Base-by-base conservation (phyloP, 2,797 vertebrate species). In the Alosa sapidissima region DNA sequence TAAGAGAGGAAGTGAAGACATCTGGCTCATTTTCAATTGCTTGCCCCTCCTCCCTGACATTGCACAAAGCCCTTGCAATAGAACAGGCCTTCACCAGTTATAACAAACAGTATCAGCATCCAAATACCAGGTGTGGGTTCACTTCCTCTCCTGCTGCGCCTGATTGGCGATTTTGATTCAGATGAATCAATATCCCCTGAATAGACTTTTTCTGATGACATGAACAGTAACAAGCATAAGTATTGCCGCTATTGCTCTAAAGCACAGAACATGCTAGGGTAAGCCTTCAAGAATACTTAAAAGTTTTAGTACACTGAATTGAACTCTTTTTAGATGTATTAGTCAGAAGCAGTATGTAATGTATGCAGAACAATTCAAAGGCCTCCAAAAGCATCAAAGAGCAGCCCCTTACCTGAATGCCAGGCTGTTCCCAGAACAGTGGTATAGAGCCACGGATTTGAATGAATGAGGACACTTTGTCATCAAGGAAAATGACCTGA, bases 401-500 rank as follows among this genome's bases (percentile, higher is more conserved):
- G 41, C 68, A 75, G 68, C 36, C 16, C 16, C 49, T 91, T 94
- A 99, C 98, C 96, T 99, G 98, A 89, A 99, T 95, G 62, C 98
- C 98, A 47, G 98, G 98, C 86, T 99, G 98, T 88, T 99, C 98
- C 98, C 98, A 99, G 93, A 99, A 99, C 86, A 99, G 93, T 0
- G 98, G 96, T 90, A 99, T 96, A 87, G 98, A 99, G 19, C 98
- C 98, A 89, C 98, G 96, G 90, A 99, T 98, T 92, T 99, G 98
- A 91, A 99, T 98, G 94, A 99, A 99, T 82, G 98, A 99, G 0
- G 98, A 98, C 33, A 98, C 96, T 88, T 93, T 96, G 87, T 99
- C 98, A 89, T 99, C 98, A 85, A 99, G 95, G 93, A 97, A 99
- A 85, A 99, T 96, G 81, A 97, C 97, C 98, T 99, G 91, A 19